Evolutionary conservation across 2,888 invertebrate genomes (phyloP), one percentile per base, ranked within the genome.

Genomic region (Nemoura dubitans): DNA sequence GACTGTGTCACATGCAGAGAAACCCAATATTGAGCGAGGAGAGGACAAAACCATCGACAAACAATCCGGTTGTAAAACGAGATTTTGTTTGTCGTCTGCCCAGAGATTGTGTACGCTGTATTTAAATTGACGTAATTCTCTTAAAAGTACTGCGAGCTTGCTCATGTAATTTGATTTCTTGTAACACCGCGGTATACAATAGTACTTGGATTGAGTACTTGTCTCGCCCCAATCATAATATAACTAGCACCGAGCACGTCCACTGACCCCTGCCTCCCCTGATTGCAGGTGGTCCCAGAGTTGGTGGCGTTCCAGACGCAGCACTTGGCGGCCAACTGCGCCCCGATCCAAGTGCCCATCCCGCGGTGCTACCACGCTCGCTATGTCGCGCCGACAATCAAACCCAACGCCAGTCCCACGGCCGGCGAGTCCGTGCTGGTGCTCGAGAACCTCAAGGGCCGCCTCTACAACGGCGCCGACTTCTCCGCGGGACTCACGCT

Each of bases 311-410:
- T 96, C 89, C 93, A 93, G 89, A 91, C 91, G 86, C 91, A 92
- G 86, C 91, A 92, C 88, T 89, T 93, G 30, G 90, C 90, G 36
- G 89, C 91, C 7, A 92, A 90, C 86, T 92, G 92, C 0, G 89
- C 92, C 87, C 92, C 94, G 76, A 92, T 94, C 85, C 92, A 92
- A 86, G 92, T 94, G 89, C 95, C 95, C 86, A 94, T 96, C 77
- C 96, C 96, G 78, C 94, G 94, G 84, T 95, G 95, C 90, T 94
- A 95, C 90, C 95, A 94, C 90, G 94, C 94, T 42, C 93, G 94
- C 89, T 94, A 95, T 90, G 93, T 88, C 29, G 86, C 93, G 85
- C 92, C 93, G 5, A 93, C 92, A 16, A 85, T 91, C 91, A 25
- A 91, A 91, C 88, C 91, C 90, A 36, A 91, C 90, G 87, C 90